These are phyloP conservation scores for Diadumene lineata DNA, from an alignment of 92 coral and sea anemone species.

Conservation along the genomic window DNA sequence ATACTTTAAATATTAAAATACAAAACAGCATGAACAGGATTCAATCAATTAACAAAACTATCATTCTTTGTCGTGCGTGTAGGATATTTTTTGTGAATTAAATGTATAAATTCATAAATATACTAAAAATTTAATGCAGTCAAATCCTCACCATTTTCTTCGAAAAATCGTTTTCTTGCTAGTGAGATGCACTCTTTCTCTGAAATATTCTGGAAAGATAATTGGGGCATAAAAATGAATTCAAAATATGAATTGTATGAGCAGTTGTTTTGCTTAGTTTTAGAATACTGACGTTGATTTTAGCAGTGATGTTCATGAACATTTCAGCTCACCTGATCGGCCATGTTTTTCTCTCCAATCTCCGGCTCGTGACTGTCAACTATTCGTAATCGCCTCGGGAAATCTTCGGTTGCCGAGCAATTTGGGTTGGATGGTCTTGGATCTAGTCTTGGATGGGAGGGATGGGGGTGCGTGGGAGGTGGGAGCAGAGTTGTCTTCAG, in stretches of 20 bases:
- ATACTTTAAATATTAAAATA: too few relatives aligned
- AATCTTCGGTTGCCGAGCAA: too few relatives aligned
- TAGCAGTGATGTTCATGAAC: background rate
- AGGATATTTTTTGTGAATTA: too few relatives aligned
- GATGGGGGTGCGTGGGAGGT: too few relatives aligned
- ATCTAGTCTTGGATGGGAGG: too few relatives aligned
- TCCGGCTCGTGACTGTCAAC: background rate
- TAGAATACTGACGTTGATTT: background rate
- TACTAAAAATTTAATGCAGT: too few relatives aligned
- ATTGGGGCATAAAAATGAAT: background rate
- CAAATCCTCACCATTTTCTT: constrained; percentile 57
- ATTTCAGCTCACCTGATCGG: constrained; percentile 48
- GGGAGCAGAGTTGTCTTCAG: too few relatives aligned
- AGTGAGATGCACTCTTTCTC: constrained; percentile 52
- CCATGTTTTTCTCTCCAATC: constrained; percentile 50
- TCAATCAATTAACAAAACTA: background rate
- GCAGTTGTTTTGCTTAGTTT: background rate
- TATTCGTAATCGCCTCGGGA: background rate
- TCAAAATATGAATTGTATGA: background rate
- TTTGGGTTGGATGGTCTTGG: too few relatives aligned
- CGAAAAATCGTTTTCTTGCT: constrained; percentile 64
- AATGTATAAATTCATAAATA: too few relatives aligned
- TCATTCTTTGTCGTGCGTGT: background rate
- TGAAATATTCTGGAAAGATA: constrained; percentile 45
- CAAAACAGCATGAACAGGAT: background rate